Evolutionary conservation across 2,797 vertebrate species (phyloP).

Genomic region (Coranthus polyacanthus): DNA sequence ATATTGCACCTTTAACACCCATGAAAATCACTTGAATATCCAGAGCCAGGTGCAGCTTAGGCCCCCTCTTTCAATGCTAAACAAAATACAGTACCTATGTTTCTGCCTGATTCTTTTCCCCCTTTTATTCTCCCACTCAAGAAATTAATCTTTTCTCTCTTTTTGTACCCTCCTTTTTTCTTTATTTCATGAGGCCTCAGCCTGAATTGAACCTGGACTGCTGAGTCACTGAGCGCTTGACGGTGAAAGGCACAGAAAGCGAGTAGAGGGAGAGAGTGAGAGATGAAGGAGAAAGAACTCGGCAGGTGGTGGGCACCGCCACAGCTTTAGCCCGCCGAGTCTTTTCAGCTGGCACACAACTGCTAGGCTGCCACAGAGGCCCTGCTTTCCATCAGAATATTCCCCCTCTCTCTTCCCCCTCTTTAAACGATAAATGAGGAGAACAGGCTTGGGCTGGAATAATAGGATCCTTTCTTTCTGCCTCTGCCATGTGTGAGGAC

Average conservation of each 20-base stretch:
- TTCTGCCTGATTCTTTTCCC: conserved; percentile 55
- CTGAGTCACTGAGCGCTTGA: conserved; percentile 80
- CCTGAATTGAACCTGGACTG: conserved; percentile 81
- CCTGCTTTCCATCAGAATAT: conserved; percentile 86
- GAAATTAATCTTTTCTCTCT: conserved; percentile 82
- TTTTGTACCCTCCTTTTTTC: conserved; percentile 58
- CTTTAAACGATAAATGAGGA: conserved; percentile 84
- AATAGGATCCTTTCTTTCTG: conserved; percentile 85
- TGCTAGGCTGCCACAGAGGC: conserved; percentile 81
- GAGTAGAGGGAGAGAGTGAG: conserved; percentile 63
- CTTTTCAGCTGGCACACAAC: conserved; percentile 87
- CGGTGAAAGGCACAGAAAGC: conserved; percentile 78
- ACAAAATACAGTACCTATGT: conserved; percentile 78
- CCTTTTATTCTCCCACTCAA: conserved; percentile 60
- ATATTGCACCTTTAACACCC: conserved; percentile 5
- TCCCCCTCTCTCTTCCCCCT: conserved; percentile 81
- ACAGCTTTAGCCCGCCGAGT: conserved; percentile 80
- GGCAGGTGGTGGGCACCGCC: conserved; percentile 89
- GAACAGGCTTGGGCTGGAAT: conserved; percentile 86
- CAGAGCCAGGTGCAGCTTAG: conserved; percentile 66
- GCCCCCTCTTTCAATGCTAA: conserved; percentile 55
- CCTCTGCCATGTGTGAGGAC: conserved; percentile 82
- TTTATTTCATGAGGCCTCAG: conserved; percentile 66
- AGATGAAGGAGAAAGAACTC: conserved; percentile 83
- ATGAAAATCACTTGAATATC: conserved; percentile 44